Evolutionary conservation across 2,797 vertebrate species (phyloP), one percentile per base, ranked within the genome.

Genomic region (Amniataba percoides): DNA sequence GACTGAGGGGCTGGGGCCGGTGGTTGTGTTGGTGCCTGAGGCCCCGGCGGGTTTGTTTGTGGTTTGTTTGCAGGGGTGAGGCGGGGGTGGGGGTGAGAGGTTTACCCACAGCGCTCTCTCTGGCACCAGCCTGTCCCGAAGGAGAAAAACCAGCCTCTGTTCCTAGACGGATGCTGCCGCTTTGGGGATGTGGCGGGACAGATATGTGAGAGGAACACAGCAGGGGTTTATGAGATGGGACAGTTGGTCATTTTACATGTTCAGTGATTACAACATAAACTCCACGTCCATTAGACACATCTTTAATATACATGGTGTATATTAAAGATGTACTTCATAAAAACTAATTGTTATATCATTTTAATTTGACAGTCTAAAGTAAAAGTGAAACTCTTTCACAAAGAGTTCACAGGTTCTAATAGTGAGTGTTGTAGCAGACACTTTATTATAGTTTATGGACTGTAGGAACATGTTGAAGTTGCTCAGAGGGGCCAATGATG

Each of bases 51-150:
- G 85, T 88, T 87, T 89, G 87, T 91, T 92, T 92, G 89, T 91
- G 92, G 92, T 93, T 88, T 91, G 90, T 89, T 91, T 90, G 88
- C 78, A 23, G 63, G 78, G 71, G 67, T 59, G 67, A 71, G 58
- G 66, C n/a, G 46, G 68, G 27, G 3, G 27, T 31, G 27, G 42
- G 76, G 74, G 48, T 69, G 74, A 55, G 86, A 68, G 85, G 78
- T 88, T 90, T 91, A 86, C 85, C 88, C 90, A 85, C 87, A 82
- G 80, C 53, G 81, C 83, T 86, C 81, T 87, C 74, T 84, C 87
- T 92, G 92, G 92, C 91, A 92, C 92, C 92, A 92, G 92, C n/a
- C 87, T 88, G 90, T 92, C 89, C 91, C 86, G 12, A 58, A 84
- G 89, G 89, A 90, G 78, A 84, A 73, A 88, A 80, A 81, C 65